Evolutionary conservation across 2,888 invertebrate species (phyloP).

Genomic region (Diabrotica balteata): DNA sequence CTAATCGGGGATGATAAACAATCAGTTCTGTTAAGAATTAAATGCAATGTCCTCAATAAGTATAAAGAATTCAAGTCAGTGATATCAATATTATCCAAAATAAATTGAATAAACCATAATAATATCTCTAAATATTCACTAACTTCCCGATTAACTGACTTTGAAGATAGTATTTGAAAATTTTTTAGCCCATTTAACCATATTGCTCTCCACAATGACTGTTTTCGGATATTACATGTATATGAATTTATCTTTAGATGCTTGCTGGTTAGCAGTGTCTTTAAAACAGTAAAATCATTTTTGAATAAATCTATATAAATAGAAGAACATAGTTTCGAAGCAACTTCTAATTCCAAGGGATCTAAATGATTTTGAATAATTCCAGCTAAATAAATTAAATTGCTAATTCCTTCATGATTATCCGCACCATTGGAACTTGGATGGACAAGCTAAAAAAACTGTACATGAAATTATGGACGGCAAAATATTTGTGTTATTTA

Average conservation of each 20-base stretch:
- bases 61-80: constrained; percentile 36
- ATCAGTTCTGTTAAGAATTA: constrained; percentile 38
- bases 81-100: constrained; percentile 16
- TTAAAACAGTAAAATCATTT: constrained; percentile 13
- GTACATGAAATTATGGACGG: background rate
- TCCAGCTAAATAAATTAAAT: constrained; percentile 28
- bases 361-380: constrained; percentile 23
- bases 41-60: constrained; percentile 39
- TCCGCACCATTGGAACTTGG: background rate
- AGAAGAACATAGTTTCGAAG: constrained; percentile 31
- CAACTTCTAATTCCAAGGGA: constrained; percentile 32
- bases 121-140: constrained; percentile 19
- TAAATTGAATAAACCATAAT: constrained; percentile 14
- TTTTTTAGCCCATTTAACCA: constrained; percentile 13
- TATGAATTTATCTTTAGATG: constrained; percentile 3
- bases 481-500: background rate
- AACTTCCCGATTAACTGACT: constrained; percentile 27
- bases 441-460: background rate
- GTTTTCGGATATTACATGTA: constrained; percentile 7
- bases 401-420: constrained; percentile 29
- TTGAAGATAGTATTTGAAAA: constrained; percentile 35
- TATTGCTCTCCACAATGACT: constrained; percentile 14
- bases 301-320: constrained; percentile 18
- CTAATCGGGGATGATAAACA: constrained; percentile 34
- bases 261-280: constrained; percentile 13